Percentiles rank a stretch among this genome's conserved stretches.
These are phyloP conservation scores for Notolepis coatsorum DNA, from an alignment of 2,797 vertebrate species.

Conservation along the genomic window DNA sequence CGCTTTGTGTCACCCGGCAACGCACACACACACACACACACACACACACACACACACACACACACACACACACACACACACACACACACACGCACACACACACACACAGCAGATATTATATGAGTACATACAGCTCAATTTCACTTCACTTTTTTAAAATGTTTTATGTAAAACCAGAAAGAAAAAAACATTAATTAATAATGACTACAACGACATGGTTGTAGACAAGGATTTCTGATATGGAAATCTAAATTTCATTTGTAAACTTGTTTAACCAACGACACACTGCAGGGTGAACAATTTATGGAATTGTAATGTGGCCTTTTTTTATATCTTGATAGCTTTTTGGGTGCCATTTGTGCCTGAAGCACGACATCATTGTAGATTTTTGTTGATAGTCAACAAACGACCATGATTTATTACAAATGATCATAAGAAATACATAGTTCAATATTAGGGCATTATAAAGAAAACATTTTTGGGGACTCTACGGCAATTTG, in stretches of 20 bases:
- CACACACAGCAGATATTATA: constrained; percentile 58
- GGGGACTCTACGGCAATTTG: not conserved
- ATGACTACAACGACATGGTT: too few species aligned
- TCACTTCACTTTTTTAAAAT: too few species aligned
- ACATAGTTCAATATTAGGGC: not conserved
- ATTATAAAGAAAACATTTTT: constrained; percentile 18
- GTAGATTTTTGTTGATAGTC: constrained; percentile 22
- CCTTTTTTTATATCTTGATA: constrained; percentile 21
- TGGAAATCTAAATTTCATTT: constrained; percentile 22
- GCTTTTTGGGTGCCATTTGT: constrained; percentile 9
- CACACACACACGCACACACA: constrained; percentile 68
- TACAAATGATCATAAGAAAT: constrained; percentile 14
- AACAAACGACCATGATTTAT: constrained; percentile 4
- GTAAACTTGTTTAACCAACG: too few species aligned
- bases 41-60: constrained; percentile 31
- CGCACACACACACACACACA: constrained; percentile 67
- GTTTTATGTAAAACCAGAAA: not conserved
- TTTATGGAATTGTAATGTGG: constrained; percentile 34
- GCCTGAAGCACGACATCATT: not conserved
- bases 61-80: constrained; percentile 69
- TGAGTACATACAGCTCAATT: constrained; percentile 74
- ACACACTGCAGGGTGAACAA: not conserved
- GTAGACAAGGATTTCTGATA: constrained; percentile 21
- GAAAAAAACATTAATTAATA: too few species aligned
- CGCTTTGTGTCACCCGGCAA: constrained; percentile 69